Evolutionary conservation across 2,797 vertebrate species (phyloP), one percentile per base, ranked within the genome.

Genomic region (Phrynocephalus vlangalii): DNA sequence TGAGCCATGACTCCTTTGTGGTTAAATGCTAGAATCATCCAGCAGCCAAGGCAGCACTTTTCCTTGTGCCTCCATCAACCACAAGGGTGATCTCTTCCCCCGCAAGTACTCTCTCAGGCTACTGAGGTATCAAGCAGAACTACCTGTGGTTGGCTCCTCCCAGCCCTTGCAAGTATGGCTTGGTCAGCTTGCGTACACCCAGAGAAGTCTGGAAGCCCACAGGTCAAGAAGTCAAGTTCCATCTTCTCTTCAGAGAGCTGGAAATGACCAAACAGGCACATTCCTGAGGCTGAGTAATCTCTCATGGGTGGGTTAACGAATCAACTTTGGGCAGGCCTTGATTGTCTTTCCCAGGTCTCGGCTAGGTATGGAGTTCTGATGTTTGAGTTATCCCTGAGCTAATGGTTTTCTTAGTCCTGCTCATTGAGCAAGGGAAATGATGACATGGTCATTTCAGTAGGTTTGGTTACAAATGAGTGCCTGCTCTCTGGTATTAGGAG

Each of bases 171-270:
- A 56, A 20, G 3, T 22, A 82, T 82, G 79, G 18, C 48, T 89
- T 26, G 1, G n/a, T 2, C 52, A 86, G 78, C 38, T 26, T 71
- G 44, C 5, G 68, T 50, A 52, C 60, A 67, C 16, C 66, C 20
- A 2, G 0, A 0, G 75, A 71, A 66, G 66, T 30, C 52, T 63
- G 24, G 0, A 0, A 87, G 8, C 30, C 8, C 38, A 50, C 0
- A 6, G 71, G 30, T 33, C 52, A 77, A 24, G 18, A 78, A 84
- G 24, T 11, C 28, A 16, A 84, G 88, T 70, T 70, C 9, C 3
- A 75, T 48, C 83, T 66, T 52, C 0, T 9, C 20, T 91, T 87
- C 6, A 3, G 24, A 87, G 63, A 38, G 56, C 79, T 67, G 75
- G 52, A 68, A 33, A 50, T 83, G 24, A 26, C 83, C 75, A 84